A percentile compares a stretch with the other conserved stretches of the same genome.
Conservation (phyloP, 2,113 vertebrate genomes). For the Aphyosemion australe region DNA sequence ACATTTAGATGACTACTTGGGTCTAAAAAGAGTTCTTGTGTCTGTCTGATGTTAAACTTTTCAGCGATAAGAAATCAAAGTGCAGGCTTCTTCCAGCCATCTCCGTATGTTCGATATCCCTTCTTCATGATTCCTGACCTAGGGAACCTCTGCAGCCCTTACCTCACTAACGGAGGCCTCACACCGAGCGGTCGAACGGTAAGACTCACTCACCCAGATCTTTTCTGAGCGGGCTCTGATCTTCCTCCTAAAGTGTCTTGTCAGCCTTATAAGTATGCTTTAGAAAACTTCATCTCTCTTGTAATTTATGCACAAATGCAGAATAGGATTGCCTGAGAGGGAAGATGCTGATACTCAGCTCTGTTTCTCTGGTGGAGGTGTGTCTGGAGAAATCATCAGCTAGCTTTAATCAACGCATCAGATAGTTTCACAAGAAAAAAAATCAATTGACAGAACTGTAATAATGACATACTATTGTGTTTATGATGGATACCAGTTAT, state of each 20-base stretch:
- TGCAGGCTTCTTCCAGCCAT: slow-evolving; percentile 83
- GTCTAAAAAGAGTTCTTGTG: neutral
- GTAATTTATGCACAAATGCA: neutral
- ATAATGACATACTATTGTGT: too few relatives aligned
- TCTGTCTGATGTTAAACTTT: neutral
- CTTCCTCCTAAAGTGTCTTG: too few relatives aligned
- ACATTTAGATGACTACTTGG: neutral
- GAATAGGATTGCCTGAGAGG: neutral
- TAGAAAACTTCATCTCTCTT: neutral
- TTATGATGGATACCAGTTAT: too few relatives aligned
- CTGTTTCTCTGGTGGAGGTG: neutral
- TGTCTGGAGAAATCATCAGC: neutral
- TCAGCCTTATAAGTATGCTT: neutral
- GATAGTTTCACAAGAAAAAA: too few relatives aligned
- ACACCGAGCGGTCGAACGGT: slow-evolving; percentile 85
- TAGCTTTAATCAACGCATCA: too few relatives aligned
- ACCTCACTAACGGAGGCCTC: slow-evolving; percentile 87
- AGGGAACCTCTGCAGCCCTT: slow-evolving; percentile 79
- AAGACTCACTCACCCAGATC: slow-evolving; percentile 52
- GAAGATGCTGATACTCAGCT: neutral
- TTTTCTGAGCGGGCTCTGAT: neutral
- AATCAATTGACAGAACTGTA: too few relatives aligned
- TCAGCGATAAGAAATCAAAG: slow-evolving; percentile 85
- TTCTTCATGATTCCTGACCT: slow-evolving; percentile 93
- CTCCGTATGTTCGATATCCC: slow-evolving; percentile 88